A percentile compares a stretch with the other conserved stretches of the same genome.
Evolutionary conservation across 2,888 invertebrate species (phyloP).

Genomic region (Sialis fuliginosa): DNA sequence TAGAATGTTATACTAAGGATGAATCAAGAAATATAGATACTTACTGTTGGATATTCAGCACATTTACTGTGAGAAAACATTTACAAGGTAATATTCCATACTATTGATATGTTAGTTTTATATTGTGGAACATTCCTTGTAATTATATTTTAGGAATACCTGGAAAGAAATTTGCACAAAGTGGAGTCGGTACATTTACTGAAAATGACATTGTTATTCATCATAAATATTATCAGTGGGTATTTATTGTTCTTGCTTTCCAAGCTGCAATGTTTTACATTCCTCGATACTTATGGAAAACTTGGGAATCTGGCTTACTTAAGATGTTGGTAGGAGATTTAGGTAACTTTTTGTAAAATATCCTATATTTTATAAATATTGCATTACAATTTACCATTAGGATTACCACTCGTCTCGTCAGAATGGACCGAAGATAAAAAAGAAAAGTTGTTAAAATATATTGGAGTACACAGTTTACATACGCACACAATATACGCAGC

Average conservation of each 20-base stretch:
- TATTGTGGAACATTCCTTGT: background rate
- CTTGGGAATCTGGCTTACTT: slow-evolving; percentile 48
- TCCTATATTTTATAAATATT: background rate
- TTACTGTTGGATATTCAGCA: slow-evolving; percentile 66
- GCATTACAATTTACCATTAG: slow-evolving; percentile 18
- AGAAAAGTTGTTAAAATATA: slow-evolving; percentile 36
- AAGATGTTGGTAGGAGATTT: slow-evolving; percentile 40
- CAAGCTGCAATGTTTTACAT: slow-evolving; percentile 51
- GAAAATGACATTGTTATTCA: slow-evolving; percentile 31
- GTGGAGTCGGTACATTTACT: slow-evolving; percentile 29
- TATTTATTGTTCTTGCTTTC: slow-evolving; percentile 45
- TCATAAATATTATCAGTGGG: slow-evolving; percentile 56
- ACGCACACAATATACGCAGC: slow-evolving; percentile 45
- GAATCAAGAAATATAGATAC: slow-evolving; percentile 44
- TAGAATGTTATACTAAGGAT: slow-evolving; percentile 47
- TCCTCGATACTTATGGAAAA: slow-evolving; percentile 53
- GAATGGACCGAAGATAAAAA: slow-evolving; percentile 36
- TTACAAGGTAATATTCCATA: slow-evolving; percentile 19
- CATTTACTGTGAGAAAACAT: slow-evolving; percentile 37
- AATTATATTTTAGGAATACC: slow-evolving; percentile 3
- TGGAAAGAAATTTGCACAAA: slow-evolving; percentile 26
- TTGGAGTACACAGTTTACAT: slow-evolving; percentile 33
- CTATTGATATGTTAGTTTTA: background rate
- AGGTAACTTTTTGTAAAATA: slow-evolving; percentile 18
- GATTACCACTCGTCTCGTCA: slow-evolving; percentile 33